A percentile compares a stretch with the other conserved stretches of the same genome.
Evolutionary conservation across 2,888 invertebrate species (phyloP).

Genomic region (Trichopoda pennipes): DNA sequence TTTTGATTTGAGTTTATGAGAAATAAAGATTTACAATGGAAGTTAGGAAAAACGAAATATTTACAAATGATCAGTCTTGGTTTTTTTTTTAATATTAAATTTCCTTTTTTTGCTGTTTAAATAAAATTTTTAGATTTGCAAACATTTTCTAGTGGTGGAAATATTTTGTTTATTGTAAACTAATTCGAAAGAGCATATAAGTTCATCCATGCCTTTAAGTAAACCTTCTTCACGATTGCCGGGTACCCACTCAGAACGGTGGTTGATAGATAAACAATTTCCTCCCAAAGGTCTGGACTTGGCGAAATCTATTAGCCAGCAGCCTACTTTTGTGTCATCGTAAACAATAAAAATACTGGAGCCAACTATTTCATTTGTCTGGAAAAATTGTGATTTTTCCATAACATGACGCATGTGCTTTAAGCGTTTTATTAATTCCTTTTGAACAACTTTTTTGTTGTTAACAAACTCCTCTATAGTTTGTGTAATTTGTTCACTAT

Average conservation of each 20-base stretch:
- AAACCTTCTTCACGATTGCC: constrained; percentile 99
- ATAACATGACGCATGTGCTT: constrained; percentile 89
- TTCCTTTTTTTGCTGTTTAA: background rate
- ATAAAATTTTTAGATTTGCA: constrained; percentile 73
- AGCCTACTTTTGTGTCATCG: constrained; percentile 92
- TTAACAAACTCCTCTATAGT: constrained; percentile 89
- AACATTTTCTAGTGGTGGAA: constrained; percentile 71
- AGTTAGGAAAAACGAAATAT: constrained; percentile 46
- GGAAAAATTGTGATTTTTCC: constrained; percentile 92
- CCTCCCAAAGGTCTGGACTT: constrained; percentile 91
- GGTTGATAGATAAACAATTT: constrained; percentile 85
- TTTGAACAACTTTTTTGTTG: constrained; percentile 84
- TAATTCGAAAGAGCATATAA: constrained; percentile 87
- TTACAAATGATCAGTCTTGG: constrained; percentile 54
- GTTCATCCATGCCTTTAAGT: constrained; percentile 93
- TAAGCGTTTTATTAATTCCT: constrained; percentile 87
- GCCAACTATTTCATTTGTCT: constrained; percentile 94
- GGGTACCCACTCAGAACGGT: constrained; percentile 91
- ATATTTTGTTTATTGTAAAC: constrained; percentile 75
- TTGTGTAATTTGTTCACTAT: constrained; percentile 86
- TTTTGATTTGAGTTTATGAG: constrained; percentile 22
- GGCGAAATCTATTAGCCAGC: constrained; percentile 98
- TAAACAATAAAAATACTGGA: constrained; percentile 97
- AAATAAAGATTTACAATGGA: constrained; percentile 47
- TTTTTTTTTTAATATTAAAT: background rate